Base-by-base conservation (phyloP, 2,797 vertebrate species). In the Dipus sagitta region DNA sequence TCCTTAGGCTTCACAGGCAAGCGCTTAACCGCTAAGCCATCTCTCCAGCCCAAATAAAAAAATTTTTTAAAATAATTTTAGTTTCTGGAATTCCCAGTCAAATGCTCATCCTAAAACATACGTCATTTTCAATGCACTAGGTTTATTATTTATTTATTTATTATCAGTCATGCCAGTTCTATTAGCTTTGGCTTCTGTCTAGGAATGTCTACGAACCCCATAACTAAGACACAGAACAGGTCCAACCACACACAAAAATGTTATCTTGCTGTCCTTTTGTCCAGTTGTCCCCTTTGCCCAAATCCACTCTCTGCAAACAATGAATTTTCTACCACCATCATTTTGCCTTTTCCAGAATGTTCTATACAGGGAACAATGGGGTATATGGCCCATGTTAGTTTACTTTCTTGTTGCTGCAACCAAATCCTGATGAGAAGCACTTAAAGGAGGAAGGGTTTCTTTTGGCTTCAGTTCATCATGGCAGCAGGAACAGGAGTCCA, bases 261-360 rank as follows among this genome's bases (percentile, higher is more conserved):
- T 9, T 30, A 4, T 26, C 14, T 24, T 75, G 58, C 70, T 24
- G 14, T 38, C 21, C 4, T 12, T 74, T 65, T 64, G 21, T 12
- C 17, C 83, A 52, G 28, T 38, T 42, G 83, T 18, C 67, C 6
- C 7, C 58, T 74, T 42, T 2, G 20, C 15, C 32, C 9, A 54
- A 28, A 28, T 21, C 54, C 23, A 28, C 15, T 0, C 64, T 34
- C n/a, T 71, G 28, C 24, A 62, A 86, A 62, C 42, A 88, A 30
- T 30, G 30, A 67, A 13, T 47, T 84, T 20, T 79, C 30, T 47
- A 84, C 62, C 52, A 21, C 26, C 32, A 26, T 58, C 71, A 38
- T 64, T 89, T 60, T 92, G 65, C 47, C 62, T 86, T 93, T 87
- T 87, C 70, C 79, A 86, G 47, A 78, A 72, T 47, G 15, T 30